Evolutionary conservation across 2,797 vertebrate genomes (phyloP).

Genomic region (Cossypha dichroa): DNA sequence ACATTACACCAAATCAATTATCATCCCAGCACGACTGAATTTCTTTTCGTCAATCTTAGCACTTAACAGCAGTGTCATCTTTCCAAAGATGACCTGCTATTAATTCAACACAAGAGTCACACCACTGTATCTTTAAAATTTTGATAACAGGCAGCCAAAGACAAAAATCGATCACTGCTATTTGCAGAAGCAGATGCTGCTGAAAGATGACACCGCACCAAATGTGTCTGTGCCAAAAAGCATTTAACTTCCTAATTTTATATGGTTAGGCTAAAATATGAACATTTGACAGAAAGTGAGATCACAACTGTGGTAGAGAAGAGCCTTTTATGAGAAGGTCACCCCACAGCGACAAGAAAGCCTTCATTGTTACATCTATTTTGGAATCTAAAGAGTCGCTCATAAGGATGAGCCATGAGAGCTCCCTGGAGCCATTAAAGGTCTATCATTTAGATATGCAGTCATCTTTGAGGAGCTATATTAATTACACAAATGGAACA

Average conservation of each 20-base stretch:
- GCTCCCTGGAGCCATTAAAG: slow-evolving; percentile 41
- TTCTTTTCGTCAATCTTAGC: neutral
- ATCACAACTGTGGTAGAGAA: neutral
- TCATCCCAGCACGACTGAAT: neutral
- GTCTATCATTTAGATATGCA: neutral
- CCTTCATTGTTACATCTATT: neutral
- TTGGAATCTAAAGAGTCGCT: neutral
- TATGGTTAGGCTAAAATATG: slow-evolving; percentile 34
- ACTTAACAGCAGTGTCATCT: neutral
- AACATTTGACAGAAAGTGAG: slow-evolving; percentile 32
- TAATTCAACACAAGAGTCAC: slow-evolving; percentile 18
- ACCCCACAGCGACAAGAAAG: neutral
- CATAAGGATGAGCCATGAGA: neutral
- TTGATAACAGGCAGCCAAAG: slow-evolving; percentile 4
- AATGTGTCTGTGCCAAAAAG: neutral
- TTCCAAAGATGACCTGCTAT: slow-evolving; percentile 23
- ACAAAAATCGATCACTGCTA: slow-evolving; percentile 30
- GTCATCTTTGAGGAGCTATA: slow-evolving; percentile 54
- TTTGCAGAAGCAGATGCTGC: slow-evolving; percentile 20
- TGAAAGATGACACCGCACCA: neutral
- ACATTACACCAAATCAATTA: neutral
- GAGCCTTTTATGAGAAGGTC: slow-evolving; percentile 39
- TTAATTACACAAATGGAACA: slow-evolving; percentile 69
- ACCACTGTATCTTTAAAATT: neutral
- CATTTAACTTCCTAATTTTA: slow-evolving; percentile 29